A percentile compares a stretch with the other conserved stretches of the same genome.
Evolutionary conservation across 2,797 vertebrate species (phyloP).

Genomic region (Anas georgica): DNA sequence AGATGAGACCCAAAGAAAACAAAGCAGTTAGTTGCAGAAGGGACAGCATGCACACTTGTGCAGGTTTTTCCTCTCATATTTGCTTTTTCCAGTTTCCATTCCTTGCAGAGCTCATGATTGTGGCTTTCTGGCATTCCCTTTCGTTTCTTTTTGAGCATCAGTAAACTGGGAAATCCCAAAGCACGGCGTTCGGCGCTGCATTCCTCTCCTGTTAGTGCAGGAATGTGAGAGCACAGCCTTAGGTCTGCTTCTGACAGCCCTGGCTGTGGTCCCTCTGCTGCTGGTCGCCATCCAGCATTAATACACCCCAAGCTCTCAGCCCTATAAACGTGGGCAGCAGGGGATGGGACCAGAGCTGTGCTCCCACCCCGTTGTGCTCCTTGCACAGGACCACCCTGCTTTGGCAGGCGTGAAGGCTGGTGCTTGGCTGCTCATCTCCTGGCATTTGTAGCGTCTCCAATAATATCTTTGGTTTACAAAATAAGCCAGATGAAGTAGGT

Average conservation of each 20-base stretch:
- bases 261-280: not conserved
- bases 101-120: not conserved
- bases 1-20: not conserved
- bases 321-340: not conserved
- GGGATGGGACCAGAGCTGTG: not conserved
- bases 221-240: not conserved
- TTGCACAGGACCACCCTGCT: not conserved
- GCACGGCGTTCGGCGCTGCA: fast-evolving
- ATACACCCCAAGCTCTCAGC: not conserved
- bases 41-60: not conserved
- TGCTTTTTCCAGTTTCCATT: not conserved
- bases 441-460: not conserved
- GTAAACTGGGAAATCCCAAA: not conserved
- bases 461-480: not conserved
- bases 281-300: not conserved
- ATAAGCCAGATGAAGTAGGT: not conserved
- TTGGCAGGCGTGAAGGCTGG: not conserved
- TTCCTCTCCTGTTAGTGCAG: not conserved
- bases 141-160: not conserved
- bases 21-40: not conserved
- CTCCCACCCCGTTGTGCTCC: not conserved
- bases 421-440: not conserved
- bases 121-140: not conserved
- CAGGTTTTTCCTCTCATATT: not conserved
- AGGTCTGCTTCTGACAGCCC: not conserved